These are phyloP conservation scores for Xylophagus ater DNA, from an alignment of 2,888 invertebrate species.

Conservation along the genomic window DNA sequence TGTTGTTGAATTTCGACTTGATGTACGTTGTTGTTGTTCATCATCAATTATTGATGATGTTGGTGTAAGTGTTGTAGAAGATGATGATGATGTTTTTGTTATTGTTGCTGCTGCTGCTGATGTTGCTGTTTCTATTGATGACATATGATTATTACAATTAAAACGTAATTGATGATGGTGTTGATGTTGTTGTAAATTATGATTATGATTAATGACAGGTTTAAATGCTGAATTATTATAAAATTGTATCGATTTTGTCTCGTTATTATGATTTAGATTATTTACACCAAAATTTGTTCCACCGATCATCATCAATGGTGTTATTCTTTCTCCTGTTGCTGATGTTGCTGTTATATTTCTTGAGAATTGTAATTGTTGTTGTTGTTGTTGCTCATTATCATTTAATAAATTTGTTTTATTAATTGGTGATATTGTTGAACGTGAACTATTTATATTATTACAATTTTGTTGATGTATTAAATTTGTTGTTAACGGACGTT, in stretches of 20 bases:
- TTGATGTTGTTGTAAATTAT: conserved; percentile 8
- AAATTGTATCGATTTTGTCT: conserved; percentile 10
- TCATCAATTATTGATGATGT: neutral
- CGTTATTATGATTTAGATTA: too few species aligned
- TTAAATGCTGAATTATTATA: conserved; percentile 25
- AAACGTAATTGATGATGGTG: conserved; percentile 10
- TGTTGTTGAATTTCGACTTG: conserved; percentile 26
- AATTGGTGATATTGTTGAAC: neutral
- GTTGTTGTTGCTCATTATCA: conserved; percentile 3
- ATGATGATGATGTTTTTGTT: neutral
- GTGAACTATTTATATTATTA: conserved; percentile 3
- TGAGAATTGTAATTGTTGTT: neutral
- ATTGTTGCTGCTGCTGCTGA: neutral
- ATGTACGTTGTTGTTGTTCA: conserved; percentile 24
- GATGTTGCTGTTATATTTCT: neutral
- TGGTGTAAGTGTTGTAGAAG: neutral
- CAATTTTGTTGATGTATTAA: conserved; percentile 9
- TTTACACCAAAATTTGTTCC: too few species aligned
- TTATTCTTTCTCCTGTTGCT: conserved; percentile 1
- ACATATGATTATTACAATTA: neutral
- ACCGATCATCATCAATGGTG: neutral
- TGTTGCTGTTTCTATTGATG: neutral
- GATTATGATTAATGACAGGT: conserved; percentile 22
- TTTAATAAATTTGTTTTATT: neutral
- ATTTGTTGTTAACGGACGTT: conserved; percentile 28